Conservation (phyloP, 2,113 vertebrate genomes). For the Cygnus buccinator region DNA sequence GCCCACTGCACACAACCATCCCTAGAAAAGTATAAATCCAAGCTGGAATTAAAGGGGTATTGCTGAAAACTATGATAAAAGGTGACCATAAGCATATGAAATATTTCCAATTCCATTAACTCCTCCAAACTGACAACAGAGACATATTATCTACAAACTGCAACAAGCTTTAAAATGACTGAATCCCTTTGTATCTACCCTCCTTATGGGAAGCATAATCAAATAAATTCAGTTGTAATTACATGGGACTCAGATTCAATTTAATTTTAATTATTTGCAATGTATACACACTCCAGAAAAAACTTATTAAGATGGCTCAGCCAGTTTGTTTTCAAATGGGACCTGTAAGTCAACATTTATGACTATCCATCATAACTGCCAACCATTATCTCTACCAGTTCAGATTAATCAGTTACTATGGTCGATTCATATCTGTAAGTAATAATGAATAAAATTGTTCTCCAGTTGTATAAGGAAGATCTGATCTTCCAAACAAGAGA, state of each 20-base stretch:
- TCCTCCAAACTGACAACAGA: slow-evolving; percentile 1
- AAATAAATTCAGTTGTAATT: slow-evolving; percentile 70
- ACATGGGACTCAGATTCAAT: slow-evolving; percentile 63
- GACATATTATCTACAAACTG: neutral
- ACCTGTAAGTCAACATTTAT: slow-evolving; percentile 53
- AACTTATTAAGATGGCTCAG: slow-evolving; percentile 69
- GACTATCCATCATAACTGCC: slow-evolving; percentile 44
- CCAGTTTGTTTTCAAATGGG: slow-evolving; percentile 62
- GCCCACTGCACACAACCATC: neutral
- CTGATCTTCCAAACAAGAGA: neutral
- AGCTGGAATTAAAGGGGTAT: neutral
- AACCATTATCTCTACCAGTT: slow-evolving; percentile 48
- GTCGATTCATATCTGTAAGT: neutral
- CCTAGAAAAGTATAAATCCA: neutral
- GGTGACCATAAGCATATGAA: neutral
- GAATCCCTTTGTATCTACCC: neutral
- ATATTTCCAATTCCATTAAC: neutral
- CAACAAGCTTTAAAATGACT: slow-evolving; percentile 1
- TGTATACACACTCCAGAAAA: slow-evolving; percentile 70
- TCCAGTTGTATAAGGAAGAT: neutral
- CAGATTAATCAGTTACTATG: slow-evolving; percentile 67
- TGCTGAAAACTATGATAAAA: neutral
- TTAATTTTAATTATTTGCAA: slow-evolving; percentile 79
- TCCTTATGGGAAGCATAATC: slow-evolving; percentile 50
- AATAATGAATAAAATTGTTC: slow-evolving; percentile 1